Percentiles rank a stretch among this genome's conserved stretches.
These are phyloP conservation scores for Rhyzopertha dominica DNA, from an alignment of 1,140 invertebrate species.

Conservation along the genomic window DNA sequence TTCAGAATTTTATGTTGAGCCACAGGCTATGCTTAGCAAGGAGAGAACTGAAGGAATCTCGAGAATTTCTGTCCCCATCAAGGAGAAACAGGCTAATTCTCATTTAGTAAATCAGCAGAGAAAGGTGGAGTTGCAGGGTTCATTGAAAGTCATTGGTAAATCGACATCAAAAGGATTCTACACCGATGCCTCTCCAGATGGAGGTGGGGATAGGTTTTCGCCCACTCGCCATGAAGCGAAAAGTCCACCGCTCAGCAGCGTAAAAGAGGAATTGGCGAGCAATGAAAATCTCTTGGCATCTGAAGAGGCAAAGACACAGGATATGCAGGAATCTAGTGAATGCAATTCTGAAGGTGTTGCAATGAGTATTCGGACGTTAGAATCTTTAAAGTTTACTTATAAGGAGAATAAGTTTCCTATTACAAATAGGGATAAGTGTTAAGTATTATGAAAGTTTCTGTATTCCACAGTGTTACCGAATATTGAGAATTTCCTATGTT, in stretches of 20 bases:
- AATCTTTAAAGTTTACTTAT: conserved; percentile 40
- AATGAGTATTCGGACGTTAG: conserved; percentile 32
- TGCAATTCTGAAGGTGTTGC: conserved; percentile 9
- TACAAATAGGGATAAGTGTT: too few species aligned
- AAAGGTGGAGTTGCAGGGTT: conserved; percentile 6
- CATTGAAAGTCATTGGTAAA: too few species aligned
- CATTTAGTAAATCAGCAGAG: conserved; percentile 1
- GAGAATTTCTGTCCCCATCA: neutral
- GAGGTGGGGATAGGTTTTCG: conserved; percentile 7
- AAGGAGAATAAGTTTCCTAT: conserved; percentile 46
- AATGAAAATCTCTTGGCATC: conserved; percentile 14
- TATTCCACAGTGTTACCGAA: too few species aligned
- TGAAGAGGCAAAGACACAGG: conserved; percentile 2
- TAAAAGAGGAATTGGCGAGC: conserved; percentile 22
- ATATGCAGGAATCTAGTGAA: conserved; percentile 9
- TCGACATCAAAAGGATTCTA: neutral
- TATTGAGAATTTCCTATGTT: too few species aligned
- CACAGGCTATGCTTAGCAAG: conserved; percentile 7
- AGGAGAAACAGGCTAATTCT: conserved; percentile 3
- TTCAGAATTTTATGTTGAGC: conserved; percentile 50
- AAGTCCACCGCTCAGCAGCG: conserved; percentile 19
- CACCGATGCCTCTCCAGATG: conserved; percentile 7
- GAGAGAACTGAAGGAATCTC: neutral
- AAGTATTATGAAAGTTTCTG: too few species aligned
- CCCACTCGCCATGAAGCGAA: conserved; percentile 15